Evolutionary conservation across 2,888 invertebrate species (phyloP), one percentile per base, ranked within the genome.

Genomic region (Troglohyphantes excavatus): DNA sequence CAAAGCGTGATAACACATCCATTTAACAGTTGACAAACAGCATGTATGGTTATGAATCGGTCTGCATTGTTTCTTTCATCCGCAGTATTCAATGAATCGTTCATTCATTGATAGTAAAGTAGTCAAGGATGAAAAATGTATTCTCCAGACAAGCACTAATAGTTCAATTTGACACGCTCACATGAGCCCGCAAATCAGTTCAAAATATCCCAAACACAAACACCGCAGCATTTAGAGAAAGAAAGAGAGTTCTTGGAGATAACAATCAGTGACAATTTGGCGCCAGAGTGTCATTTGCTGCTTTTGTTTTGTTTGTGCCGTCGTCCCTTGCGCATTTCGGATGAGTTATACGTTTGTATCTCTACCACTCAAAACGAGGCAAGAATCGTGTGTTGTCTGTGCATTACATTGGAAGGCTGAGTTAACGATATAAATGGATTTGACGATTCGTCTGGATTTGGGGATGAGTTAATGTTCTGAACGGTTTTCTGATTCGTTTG

Each of bases 161-260:
- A 33, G 79, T 75, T 84, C 84, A 75, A 76, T 72, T 72, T 65
- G 87, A 33, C 65, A 72, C 79, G 73, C 87, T 63, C 43, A 61
- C 29, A n/a, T 53, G 73, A 53, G 53, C 46, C 65, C 7, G 43
- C n/a, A 78, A 68, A 67, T 68, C 75, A 68, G 59, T 53, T 33
- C 23, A 70, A 70, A 78, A 78, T 61, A 86, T 27, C n/a, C n/a
- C 59, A 76, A 86, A 86, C 43, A 43, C 27, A 85, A 85, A 68
- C 61, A 76, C 46, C 72, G 39, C 33, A 33, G 29, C 61, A 27
- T 76, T 61, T 19, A 76, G 59, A 61, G 33, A 13, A 11, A 61
- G 33, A 9, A 19, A 73, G 26, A 73, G 9, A 46, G 13, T 43
- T 3, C 13, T 27, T 68, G 6, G 19, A 79, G 79, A 81, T 81